Evolutionary conservation across 1,140 invertebrate species (phyloP), one percentile per base, ranked within the genome.

Genomic region (Camponotus pennsylvanicus): DNA sequence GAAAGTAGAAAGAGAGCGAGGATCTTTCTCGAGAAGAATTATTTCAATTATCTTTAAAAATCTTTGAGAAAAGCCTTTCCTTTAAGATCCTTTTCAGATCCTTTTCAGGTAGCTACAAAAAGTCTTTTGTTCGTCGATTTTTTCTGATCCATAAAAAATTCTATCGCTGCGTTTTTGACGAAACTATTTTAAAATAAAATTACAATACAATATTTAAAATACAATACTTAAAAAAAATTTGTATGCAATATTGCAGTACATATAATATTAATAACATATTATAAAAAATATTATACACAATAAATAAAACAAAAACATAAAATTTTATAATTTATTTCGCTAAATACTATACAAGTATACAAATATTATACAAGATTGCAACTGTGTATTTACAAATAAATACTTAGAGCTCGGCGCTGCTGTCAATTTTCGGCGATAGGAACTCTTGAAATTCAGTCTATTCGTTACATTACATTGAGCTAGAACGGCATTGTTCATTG

Each of bases 381-480:
- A 77, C 84, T 95, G 93, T 63, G 5, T 77, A 78, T 95, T 89
- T 95, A 95, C 94, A 95, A 94, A 95, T 95, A 95, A 95, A 95
- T 95, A 95, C 92, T 78, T 66, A 94, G 86, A 86, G 85, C 76
- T 88, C 86, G 52, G 71, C 73, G 18, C 69, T 27, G 52, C 66
- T 42, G 34, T 63, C 49, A 61, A 34, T 92, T 87, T 64, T 87
- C 89, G 90, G 82, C 79, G 91, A 93, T 94, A 95, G 94, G 94
- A 95, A 95, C 93, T 94, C 91, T 94, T 89, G 89, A 18, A 78
- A 78, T 93, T 93, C 94, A 95, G 94, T 95, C 94, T 95, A 92
- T 94, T 92, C 89, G 93, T 95, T 94, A 90, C 93, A 76, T 76
- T 76, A 86, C 79, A 86, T 93, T 94, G 93, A 93, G 92, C 92